phyloP scores from a whole-genome alignment of 2,888 invertebrate species.

The Adelognathus sp. region DNA sequence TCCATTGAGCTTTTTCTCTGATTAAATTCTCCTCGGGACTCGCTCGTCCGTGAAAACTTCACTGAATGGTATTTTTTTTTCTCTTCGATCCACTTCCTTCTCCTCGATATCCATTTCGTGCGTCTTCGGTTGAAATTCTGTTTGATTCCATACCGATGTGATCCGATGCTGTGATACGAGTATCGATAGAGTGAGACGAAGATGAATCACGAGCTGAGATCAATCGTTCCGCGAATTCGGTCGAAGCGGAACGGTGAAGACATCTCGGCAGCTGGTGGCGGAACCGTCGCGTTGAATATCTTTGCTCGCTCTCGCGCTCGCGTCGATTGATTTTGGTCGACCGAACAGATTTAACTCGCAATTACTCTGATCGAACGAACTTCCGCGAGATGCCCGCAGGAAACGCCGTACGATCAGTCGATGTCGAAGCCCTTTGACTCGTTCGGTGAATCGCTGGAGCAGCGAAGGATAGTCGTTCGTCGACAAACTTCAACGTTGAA shows the following conservation, averaged over 20 bases:
- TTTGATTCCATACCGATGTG: background rate
- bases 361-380: conserved; percentile 74
- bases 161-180: background rate
- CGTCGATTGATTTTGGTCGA: conserved; percentile 69
- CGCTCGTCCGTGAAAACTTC: conserved; percentile 5
- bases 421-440: background rate
- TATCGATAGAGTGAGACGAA: background rate
- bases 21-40: conserved; percentile 24
- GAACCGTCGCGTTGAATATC: conserved; percentile 15
- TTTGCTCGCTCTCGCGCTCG: conserved; percentile 30
- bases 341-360: conserved; percentile 73
- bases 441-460: conserved; percentile 25
- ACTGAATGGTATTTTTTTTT: background rate
- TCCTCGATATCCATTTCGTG: background rate
- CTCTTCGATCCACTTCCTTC: background rate
- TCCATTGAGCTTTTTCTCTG: conserved; percentile 7
- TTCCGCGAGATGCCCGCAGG: conserved; percentile 48
- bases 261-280: background rate
- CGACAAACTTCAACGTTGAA: background rate
- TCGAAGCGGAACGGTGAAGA: background rate
- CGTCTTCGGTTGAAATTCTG: background rate
- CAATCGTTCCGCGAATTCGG: background rate
- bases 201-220: background rate
- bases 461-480: conserved; percentile 37
- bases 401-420: background rate